Evolutionary conservation across 1,140 invertebrate species (phyloP), one percentile per base, ranked within the genome.

Genomic region (Hermatobates lingyangjiaoensis): DNA sequence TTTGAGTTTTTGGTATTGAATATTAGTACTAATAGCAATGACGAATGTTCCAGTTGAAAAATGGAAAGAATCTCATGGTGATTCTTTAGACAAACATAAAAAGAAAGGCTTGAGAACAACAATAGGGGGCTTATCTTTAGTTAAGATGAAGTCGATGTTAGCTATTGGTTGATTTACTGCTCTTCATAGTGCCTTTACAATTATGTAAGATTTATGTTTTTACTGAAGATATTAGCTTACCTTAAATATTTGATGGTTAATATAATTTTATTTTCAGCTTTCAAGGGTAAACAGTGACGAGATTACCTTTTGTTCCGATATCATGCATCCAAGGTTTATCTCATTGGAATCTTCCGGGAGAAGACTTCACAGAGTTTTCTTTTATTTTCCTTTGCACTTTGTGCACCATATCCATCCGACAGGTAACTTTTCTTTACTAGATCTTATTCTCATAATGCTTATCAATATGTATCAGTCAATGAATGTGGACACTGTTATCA

Each of bases 131-230:
- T 71, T 99, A 42, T 96, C 91, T 3, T 73, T 98, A 60, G 93
- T 98, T 0, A 98, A 98, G 71, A 99, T 99, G 95, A 99, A 99
- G 66, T 98, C 94, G 0, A 98, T 99, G 95, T 92, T 99, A 76
- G 94, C 93, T 18, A 98, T 98, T 67, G 94, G 93, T 54, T 87
- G 88, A 70, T 99, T 99, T 64, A 98, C 95, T 48, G 93, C 94
- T 30, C 68, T 99, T 2, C 71, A 99, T 0, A 95, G 91, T 60
- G 98, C 98, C 83, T 98, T 99, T 62, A 98, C 95, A 63, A 95
- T 85, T 62, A 96, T 97, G 82, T 91, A 75, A 81, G 80, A 79
- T 21, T 26, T n/a, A n/a, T n/a, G n/a, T n/a, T n/a, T n/a, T n/a
- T n/a, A n/a, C n/a, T n/a, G n/a, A n/a, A n/a, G n/a, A n/a, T n/a